Conservation (phyloP, 2,888 invertebrate genomes). For the Athalia cordata region DNA sequence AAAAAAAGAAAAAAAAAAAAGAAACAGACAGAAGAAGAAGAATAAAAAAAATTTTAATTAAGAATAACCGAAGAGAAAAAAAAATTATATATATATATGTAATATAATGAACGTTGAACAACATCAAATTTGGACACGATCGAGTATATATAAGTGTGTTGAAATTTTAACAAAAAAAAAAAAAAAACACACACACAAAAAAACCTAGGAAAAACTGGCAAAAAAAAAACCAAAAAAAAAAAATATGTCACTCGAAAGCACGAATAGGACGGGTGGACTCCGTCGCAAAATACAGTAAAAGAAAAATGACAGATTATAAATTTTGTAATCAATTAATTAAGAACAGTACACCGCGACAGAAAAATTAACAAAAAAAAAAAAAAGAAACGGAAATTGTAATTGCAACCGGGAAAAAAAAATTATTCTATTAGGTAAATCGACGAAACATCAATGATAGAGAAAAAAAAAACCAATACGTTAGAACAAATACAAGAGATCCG, state of each 20-base stretch:
- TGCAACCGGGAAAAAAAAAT: constrained; percentile 25
- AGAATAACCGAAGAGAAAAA: constrained; percentile 54
- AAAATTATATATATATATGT: not conserved
- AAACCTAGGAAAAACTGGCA: not conserved
- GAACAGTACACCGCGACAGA: constrained; percentile 34
- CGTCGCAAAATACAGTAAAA: constrained; percentile 23
- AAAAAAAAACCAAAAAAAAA: not conserved
- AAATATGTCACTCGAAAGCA: not conserved
- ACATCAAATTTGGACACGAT: constrained; percentile 22
- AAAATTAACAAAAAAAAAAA: constrained; percentile 40
- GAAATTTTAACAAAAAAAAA: not conserved
- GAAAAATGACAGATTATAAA: constrained; percentile 1
- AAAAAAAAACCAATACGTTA: constrained; percentile 49
- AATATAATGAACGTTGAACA: not conserved
- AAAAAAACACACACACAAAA: not conserved
- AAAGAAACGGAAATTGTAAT: constrained; percentile 2
- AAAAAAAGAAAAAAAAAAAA: constrained; percentile 49
- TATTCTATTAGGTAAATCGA: constrained; percentile 33
- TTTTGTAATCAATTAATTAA: not conserved
- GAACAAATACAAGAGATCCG: constrained; percentile 48
- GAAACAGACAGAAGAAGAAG: constrained; percentile 51
- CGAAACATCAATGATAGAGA: not conserved
- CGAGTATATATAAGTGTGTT: constrained; percentile 1
- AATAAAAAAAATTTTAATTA: constrained; percentile 56
- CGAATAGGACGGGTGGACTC: constrained; percentile 40